A percentile compares a stretch with the other conserved stretches of the same genome.
phyloP scores from a whole-genome alignment of 2,797 vertebrate species.

The Petrocephalus schoutedeni region DNA sequence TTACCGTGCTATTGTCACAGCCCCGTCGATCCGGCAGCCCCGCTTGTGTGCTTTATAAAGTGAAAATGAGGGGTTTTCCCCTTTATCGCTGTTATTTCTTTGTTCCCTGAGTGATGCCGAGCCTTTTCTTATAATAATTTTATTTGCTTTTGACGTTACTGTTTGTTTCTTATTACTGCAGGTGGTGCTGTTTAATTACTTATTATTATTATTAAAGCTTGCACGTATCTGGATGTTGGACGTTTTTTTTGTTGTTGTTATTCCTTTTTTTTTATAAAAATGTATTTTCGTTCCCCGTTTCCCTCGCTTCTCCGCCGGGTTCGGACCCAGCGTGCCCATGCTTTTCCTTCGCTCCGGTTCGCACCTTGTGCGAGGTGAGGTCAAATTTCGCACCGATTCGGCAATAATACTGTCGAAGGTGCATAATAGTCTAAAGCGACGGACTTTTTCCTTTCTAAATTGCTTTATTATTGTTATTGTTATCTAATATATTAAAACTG shows the following conservation, averaged over 20 bases:
- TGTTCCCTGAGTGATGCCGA: background rate
- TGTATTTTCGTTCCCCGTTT: background rate
- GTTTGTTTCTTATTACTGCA: slow-evolving; percentile 47
- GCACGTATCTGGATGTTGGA: slow-evolving; percentile 50
- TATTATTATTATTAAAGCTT: slow-evolving; percentile 43
- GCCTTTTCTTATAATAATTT: background rate
- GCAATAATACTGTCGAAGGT: background rate
- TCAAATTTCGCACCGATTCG: background rate
- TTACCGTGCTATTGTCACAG: background rate
- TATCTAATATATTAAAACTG: background rate
- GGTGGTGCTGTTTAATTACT: slow-evolving; percentile 59
- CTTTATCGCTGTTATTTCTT: background rate
- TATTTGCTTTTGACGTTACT: slow-evolving; percentile 8
- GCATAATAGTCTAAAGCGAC: background rate
- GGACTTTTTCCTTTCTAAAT: background rate
- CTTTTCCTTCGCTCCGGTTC: background rate
- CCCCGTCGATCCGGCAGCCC: background rate
- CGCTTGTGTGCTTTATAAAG: background rate
- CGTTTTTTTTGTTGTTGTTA: slow-evolving; percentile 42
- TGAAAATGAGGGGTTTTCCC: background rate
- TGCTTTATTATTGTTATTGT: background rate
- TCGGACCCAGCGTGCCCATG: background rate
- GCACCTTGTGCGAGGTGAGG: background rate
- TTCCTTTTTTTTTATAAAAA: background rate
- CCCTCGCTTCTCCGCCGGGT: background rate